phyloP scores from a whole-genome alignment of 1,140 invertebrate genomes.

The Pectinophora gossypiella region DNA sequence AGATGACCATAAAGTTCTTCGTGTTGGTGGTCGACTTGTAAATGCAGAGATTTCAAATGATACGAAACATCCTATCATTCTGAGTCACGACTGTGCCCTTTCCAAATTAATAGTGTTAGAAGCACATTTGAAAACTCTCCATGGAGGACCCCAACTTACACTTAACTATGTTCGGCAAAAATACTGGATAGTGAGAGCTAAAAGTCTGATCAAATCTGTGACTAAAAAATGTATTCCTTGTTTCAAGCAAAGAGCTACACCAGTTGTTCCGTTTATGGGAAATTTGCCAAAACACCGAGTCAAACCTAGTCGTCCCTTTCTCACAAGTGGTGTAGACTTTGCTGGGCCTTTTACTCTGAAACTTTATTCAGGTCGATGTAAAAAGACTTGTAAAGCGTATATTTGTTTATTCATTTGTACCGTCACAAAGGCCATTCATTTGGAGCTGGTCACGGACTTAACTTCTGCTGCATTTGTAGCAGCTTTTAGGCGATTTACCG shows the following conservation, averaged over 20 bases:
- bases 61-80: slow-evolving; percentile 12
- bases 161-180: neutral
- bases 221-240: slow-evolving; percentile 12
- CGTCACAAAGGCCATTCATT: slow-evolving; percentile 33
- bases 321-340: slow-evolving; percentile 3
- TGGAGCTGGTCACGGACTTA: slow-evolving; percentile 37
- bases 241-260: slow-evolving; percentile 5
- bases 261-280: slow-evolving; percentile 11
- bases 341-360: neutral
- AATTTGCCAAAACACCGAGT: slow-evolving; percentile 9
- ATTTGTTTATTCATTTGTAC: slow-evolving; percentile 19
- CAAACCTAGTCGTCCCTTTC: neutral
- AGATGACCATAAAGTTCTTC: too few relatives aligned
- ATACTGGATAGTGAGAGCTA: slow-evolving; percentile 10
- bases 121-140: slow-evolving; percentile 5
- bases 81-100: neutral
- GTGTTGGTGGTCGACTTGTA: too few relatives aligned
- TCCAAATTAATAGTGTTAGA: neutral
- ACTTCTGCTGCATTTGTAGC: slow-evolving; percentile 27
- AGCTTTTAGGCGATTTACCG: slow-evolving; percentile 39
- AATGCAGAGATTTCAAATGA: neutral
- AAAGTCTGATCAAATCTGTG: slow-evolving; percentile 4
- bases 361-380: neutral
- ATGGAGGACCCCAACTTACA: slow-evolving; percentile 1
- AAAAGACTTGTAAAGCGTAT: neutral